Base-by-base conservation (phyloP, 1,140 invertebrate genomes). In the Drosophila repletoides region DNA sequence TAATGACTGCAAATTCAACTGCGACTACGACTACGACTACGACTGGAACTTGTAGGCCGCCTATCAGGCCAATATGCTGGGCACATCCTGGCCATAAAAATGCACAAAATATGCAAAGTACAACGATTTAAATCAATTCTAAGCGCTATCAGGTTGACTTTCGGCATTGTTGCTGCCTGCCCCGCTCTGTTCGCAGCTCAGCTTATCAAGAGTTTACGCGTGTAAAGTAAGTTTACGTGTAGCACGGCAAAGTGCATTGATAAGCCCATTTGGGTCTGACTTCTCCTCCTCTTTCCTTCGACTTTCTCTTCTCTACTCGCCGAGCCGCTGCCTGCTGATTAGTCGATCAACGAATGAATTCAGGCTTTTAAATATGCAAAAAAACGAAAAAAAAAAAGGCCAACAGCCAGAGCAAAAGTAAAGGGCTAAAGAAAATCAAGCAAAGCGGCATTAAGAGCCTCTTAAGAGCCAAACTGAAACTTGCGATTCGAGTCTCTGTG, bases 151-250 rank as follows among this genome's bases (percentile, higher is more conserved):
- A 56, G 38, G 1, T 9, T 15, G 33, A 53, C 48, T 33, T 33
- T 31, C 10, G 24, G 14, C 45, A 34, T 51, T 43, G 61, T 24
- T 22, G 60, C 26, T 38, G 43, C 21, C 22, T 19, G 15, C 12
- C 5, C 7, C 0, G 2, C 9, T 4, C 19, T 15, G 2, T 5
- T 22, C 19, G 24, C 28, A n/a, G n/a, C 45, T 17, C 43, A 3
- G 46, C 51, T 83, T 77, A 83, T 84, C 77, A 51, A 24, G 24
- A 49, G 67, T 67, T 77, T 38, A 76, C 79, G 79, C 77, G 70
- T 86, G 83, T 84, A 84, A 79, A 84, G 79, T 84, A 84, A 86
- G 79, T 84, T 84, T 84, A 79, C 79, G 79, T 84, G 79, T 84
- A 86, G 70, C 60, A 55, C 66, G 75, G 79, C 75, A 84, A 84